Percentiles rank a stretch among this genome's conserved stretches.
These are phyloP conservation scores for Diaphora mendica DNA, from an alignment of 2,888 invertebrate genomes.

Conservation along the genomic window DNA sequence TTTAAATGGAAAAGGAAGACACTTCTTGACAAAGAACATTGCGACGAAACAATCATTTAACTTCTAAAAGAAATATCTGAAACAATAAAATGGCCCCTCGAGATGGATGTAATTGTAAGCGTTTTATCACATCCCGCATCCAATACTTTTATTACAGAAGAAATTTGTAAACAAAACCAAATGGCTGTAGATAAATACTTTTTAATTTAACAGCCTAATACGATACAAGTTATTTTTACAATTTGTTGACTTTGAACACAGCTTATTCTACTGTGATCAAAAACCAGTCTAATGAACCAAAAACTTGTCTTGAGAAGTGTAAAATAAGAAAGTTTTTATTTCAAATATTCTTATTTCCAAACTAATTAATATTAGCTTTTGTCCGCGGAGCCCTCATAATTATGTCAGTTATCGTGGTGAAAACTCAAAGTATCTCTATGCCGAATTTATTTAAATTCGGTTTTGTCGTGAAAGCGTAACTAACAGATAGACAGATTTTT, in stretches of 20 bases:
- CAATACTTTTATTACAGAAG: slow-evolving; percentile 6
- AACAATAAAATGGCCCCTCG: slow-evolving; percentile 6
- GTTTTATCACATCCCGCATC: slow-evolving; percentile 1
- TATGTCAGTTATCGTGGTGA: no score
- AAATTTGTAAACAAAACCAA: slow-evolving; percentile 18
- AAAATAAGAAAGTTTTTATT: no score
- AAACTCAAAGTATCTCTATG: no score
- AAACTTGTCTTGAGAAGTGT: not conserved
- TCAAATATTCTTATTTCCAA: no score
- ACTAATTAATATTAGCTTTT: no score
- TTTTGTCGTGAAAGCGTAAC: not conserved
- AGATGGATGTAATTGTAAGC: slow-evolving; percentile 4
- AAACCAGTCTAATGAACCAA: not conserved
- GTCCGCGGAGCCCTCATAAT: no score
- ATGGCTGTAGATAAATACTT: not conserved
- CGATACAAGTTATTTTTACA: not conserved
- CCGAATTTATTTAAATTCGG: no score
- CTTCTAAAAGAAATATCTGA: slow-evolving; percentile 6
- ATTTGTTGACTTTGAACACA: not conserved
- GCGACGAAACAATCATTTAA: not conserved
- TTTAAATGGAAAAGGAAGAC: slow-evolving; percentile 1
- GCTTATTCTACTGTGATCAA: not conserved
- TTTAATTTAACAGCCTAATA: slow-evolving; percentile 17
- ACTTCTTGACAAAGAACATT: not conserved
- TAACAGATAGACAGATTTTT: not conserved